These are phyloP conservation scores for Piezodorus guildinii DNA, from an alignment of 1,140 invertebrate genomes.

Conservation along the genomic window DNA sequence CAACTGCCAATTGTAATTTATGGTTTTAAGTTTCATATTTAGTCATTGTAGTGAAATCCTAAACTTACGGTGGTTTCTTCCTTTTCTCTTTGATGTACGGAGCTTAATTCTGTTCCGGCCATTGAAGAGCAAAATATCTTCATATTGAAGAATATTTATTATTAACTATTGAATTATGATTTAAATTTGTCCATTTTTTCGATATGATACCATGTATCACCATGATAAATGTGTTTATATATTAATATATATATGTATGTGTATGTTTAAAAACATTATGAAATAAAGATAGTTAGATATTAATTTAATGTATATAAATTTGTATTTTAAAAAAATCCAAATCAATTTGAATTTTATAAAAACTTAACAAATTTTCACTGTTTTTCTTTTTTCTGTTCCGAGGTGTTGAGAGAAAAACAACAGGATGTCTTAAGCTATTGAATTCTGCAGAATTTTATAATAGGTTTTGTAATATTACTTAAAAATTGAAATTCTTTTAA, in stretches of 20 bases:
- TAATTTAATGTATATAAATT: too few species aligned
- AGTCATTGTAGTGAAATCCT: constrained; percentile 5
- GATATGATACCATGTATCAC: constrained; percentile 26
- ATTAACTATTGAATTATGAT: constrained; percentile 24
- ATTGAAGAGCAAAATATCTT: constrained; percentile 24
- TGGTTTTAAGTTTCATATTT: too few species aligned
- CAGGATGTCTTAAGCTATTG: too few species aligned
- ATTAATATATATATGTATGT: constrained; percentile 14
- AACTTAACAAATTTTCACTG: too few species aligned
- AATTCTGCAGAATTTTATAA: too few species aligned
- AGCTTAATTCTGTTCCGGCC: constrained; percentile 13
- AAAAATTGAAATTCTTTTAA: too few species aligned
- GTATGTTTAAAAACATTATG: background rate
- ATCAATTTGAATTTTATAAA: too few species aligned
- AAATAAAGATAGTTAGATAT: background rate
- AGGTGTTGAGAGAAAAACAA: too few species aligned
- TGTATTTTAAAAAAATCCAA: too few species aligned
- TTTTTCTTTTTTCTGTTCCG: too few species aligned
- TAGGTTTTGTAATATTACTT: too few species aligned
- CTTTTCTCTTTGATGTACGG: constrained; percentile 22
- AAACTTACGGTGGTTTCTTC: constrained; percentile 16
- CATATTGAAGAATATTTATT: constrained; percentile 28
- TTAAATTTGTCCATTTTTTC: constrained; percentile 19
- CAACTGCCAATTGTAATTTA: background rate
- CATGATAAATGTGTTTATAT: constrained; percentile 16